Evolutionary conservation across 2,888 invertebrate species (phyloP), one percentile per base, ranked within the genome.

Genomic region (Meliscaeva auricollis): DNA sequence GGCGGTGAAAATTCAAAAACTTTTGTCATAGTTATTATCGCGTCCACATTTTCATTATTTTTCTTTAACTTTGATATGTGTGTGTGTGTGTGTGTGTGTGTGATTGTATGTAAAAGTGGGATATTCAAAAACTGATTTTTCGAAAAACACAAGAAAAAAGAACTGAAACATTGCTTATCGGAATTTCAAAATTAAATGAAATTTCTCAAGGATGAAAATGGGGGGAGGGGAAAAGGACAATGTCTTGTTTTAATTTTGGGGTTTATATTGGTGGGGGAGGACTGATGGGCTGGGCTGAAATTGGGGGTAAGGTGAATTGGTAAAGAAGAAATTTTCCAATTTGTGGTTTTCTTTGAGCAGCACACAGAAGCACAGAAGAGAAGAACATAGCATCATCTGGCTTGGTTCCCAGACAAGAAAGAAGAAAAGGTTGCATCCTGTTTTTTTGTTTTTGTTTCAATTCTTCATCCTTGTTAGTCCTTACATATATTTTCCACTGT

Each of bases 1-100:
- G 81, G 85, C 81, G 69, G 73, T 69, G 76, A 81, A 81, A 62
- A 73, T 69, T 81, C 76, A 64, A 73, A 84, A 85, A 85, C 85
- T 85, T 85, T 85, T 85, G 73, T 81, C 81, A 81, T 64, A 35
- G 58, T 58, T 58, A 58, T 58, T 85, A 85, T 81, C 85, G 81
- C 81, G 85, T 73, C 75, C 74, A 79, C 76, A 73, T 81, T 66
- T 66, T 81, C 72, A 73, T 73, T 85, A 76, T 68, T 32, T 73
- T 56, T 64, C 17, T 30, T 22, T 50, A 44, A n/a, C n/a, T n/a
- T n/a, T n/a, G n/a, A n/a, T n/a, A n/a, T n/a, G n/a, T n/a, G n/a
- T n/a, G n/a, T n/a, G n/a, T n/a, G n/a, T n/a, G n/a, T n/a, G n/a
- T n/a, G n/a, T n/a, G n/a, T n/a, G n/a, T n/a, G n/a, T 62, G 44